These are phyloP conservation scores for Morone chrysops DNA, from an alignment of 2,113 vertebrate species.

Conservation along the genomic window DNA sequence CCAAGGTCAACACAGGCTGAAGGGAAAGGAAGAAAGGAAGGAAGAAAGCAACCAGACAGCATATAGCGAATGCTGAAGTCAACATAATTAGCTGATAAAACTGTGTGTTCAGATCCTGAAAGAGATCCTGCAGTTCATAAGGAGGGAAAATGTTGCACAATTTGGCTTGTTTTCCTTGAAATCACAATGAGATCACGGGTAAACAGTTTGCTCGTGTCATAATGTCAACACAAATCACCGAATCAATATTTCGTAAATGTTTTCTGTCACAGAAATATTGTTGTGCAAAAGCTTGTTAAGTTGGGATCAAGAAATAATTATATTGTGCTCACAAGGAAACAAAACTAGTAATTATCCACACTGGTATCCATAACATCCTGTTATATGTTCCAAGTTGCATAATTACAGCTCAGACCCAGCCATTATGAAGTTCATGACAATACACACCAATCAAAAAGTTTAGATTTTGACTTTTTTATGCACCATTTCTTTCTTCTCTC, in stretches of 20 bases:
- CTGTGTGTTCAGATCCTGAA: not conserved
- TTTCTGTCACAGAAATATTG: not conserved
- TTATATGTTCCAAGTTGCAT: conserved; percentile 12
- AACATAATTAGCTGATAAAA: conserved; percentile 11
- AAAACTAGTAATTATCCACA: conserved; percentile 38
- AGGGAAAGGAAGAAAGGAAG: not conserved
- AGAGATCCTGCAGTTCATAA: not conserved
- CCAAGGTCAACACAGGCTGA: conserved; percentile 30
- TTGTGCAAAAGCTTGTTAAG: conserved; percentile 10
- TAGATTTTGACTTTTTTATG: not conserved
- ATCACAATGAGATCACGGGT: not conserved
- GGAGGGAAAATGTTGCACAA: not conserved
- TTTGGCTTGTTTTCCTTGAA: not conserved
- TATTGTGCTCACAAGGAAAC: conserved; percentile 10
- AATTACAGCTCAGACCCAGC: conserved; percentile 10
- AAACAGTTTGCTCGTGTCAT: not conserved
- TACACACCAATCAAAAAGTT: not conserved
- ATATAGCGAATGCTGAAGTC: not conserved
- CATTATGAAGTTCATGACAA: not conserved
- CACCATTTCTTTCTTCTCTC: not conserved
- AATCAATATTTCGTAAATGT: not conserved
- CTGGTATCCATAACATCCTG: conserved; percentile 18
- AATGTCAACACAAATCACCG: not conserved
- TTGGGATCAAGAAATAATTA: conserved; percentile 37
- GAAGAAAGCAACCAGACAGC: not conserved